These are phyloP conservation scores for Rotaria socialis DNA, from an alignment of 2,888 invertebrate species.

Conservation along the genomic window DNA sequence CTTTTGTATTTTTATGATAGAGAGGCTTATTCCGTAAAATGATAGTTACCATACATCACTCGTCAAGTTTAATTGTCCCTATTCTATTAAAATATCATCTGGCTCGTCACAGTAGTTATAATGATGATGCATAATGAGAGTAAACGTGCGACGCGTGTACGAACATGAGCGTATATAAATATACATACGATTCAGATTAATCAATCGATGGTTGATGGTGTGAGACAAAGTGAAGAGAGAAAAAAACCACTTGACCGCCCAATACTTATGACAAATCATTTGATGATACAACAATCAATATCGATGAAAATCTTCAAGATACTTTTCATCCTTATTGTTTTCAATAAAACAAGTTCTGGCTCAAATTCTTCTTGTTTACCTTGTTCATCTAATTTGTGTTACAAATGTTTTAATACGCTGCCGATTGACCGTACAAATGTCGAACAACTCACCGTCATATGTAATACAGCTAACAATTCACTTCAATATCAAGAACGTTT, in stretches of 20 bases:
- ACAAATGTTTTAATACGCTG: slow-evolving; percentile 17
- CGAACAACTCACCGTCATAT: not conserved
- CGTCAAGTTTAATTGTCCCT: not conserved
- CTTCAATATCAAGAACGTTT: not conserved
- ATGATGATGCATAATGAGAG: not conserved
- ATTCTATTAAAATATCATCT: slow-evolving; percentile 22
- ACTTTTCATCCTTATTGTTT: not conserved
- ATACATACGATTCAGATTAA: slow-evolving; percentile 6
- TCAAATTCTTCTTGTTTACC: not conserved
- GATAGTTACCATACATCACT: not conserved
- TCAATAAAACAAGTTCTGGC: not conserved
- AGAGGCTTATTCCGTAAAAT: not conserved
- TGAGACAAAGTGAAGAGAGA: not conserved
- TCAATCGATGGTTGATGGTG: slow-evolving; percentile 5
- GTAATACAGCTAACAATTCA: not conserved
- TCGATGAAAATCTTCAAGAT: not conserved
- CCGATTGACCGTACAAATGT: not conserved
- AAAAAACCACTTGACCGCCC: not conserved
- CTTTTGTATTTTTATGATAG: not conserved
- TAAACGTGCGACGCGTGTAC: not conserved
- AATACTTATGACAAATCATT: not conserved
- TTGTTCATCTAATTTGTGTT: not conserved
- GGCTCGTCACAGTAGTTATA: not conserved
- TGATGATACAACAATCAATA: not conserved
- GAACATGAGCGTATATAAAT: not conserved